These are phyloP conservation scores for Dendroctonus valens DNA, from an alignment of 1,140 invertebrate genomes.

Conservation along the genomic window DNA sequence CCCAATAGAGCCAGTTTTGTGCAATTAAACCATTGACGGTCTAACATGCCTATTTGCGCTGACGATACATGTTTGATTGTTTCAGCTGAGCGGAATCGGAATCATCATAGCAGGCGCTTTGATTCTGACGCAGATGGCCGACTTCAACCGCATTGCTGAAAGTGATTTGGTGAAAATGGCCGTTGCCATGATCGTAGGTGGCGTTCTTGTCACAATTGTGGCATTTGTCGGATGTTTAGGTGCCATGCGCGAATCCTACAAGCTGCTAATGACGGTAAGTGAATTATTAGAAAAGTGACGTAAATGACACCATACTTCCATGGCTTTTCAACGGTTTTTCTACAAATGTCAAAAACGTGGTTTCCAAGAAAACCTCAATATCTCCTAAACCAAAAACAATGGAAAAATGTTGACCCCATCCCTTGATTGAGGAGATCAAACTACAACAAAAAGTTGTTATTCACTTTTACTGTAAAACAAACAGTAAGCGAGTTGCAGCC, in stretches of 20 bases:
- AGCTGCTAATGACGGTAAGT: constrained; percentile 63
- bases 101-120: constrained; percentile 58
- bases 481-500: too few species aligned
- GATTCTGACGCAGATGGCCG: constrained; percentile 55
- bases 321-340: too few species aligned
- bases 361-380: background rate
- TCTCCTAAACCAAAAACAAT: background rate
- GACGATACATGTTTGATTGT: constrained; percentile 30
- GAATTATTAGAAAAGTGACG: constrained; percentile 1
- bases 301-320: too few species aligned
- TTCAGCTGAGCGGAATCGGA: constrained; percentile 60
- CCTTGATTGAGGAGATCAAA: too few species aligned
- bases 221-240: constrained; percentile 72
- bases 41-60: too few species aligned
- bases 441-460: too few species aligned
- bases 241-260: constrained; percentile 65
- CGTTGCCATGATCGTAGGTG: constrained; percentile 64
- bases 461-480: too few species aligned
- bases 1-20: too few species aligned
- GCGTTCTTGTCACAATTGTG: constrained; percentile 64
- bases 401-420: too few species aligned
- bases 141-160: constrained; percentile 59
- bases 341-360: too few species aligned
- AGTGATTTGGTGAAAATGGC: constrained; percentile 59
- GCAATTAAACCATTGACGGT: too few species aligned